Conservation (phyloP, 2,113 vertebrate genomes). For the Amphiprion percula region DNA sequence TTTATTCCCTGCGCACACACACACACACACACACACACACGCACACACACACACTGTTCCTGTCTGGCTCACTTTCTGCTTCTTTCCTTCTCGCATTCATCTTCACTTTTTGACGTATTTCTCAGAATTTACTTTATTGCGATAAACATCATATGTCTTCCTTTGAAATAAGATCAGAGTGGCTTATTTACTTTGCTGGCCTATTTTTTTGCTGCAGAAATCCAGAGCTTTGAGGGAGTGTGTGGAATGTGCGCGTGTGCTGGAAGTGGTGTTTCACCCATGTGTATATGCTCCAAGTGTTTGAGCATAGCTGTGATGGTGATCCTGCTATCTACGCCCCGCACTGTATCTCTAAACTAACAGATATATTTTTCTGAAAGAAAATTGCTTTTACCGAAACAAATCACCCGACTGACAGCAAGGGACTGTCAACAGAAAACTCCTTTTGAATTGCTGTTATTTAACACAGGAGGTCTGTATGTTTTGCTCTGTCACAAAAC, state of each 20-base stretch:
- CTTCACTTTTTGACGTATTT: slow-evolving; percentile 43
- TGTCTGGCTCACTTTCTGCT: slow-evolving; percentile 39
- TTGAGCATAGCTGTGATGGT: slow-evolving; percentile 31
- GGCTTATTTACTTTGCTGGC: slow-evolving; percentile 69
- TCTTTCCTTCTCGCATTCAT: slow-evolving; percentile 5
- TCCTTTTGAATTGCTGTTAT: slow-evolving; percentile 23
- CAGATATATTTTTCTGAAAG: slow-evolving; percentile 26
- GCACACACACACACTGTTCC: slow-evolving; percentile 14
- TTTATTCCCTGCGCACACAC: slow-evolving; percentile 15
- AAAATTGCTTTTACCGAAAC: slow-evolving; percentile 64
- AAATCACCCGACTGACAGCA: slow-evolving; percentile 52
- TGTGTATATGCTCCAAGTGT: slow-evolving; percentile 36
- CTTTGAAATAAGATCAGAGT: slow-evolving; percentile 71
- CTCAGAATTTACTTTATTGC: slow-evolving; percentile 46
- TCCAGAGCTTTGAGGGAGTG: slow-evolving; percentile 40
- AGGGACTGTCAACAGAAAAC: slow-evolving; percentile 28
- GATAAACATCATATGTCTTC: slow-evolving; percentile 69
- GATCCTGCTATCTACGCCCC: slow-evolving; percentile 52
- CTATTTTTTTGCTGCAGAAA: slow-evolving; percentile 46
- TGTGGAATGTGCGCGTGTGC: slow-evolving; percentile 20
- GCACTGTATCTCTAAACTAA: slow-evolving; percentile 48
- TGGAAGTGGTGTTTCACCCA: slow-evolving; percentile 17
- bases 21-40: background rate
- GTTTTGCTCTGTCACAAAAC: slow-evolving; percentile 5
- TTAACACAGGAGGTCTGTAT: background rate